A percentile compares a stretch with the other conserved stretches of the same genome.
phyloP scores from a whole-genome alignment of 1,140 invertebrate species.

The Brachionus plicatilis region DNA sequence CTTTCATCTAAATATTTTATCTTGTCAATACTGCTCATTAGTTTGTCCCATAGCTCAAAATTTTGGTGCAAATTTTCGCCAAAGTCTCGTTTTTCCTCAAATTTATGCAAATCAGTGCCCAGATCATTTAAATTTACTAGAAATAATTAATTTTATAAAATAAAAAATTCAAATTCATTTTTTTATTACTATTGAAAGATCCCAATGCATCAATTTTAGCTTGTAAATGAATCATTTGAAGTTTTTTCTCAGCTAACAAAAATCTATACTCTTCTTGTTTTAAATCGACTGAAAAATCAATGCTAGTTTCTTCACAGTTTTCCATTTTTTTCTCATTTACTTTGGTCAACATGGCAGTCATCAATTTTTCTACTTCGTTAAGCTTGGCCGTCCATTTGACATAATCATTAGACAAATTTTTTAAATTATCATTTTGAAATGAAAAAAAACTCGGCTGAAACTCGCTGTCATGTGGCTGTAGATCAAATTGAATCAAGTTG shows the following conservation, averaged over 20 bases:
- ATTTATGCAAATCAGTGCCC: neutral
- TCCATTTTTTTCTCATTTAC: neutral
- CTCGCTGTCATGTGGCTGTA: constrained; percentile 10
- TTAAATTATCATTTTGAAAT: constrained; percentile 11
- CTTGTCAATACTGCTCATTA: constrained; percentile 34
- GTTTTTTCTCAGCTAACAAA: constrained; percentile 23
- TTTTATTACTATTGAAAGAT: constrained; percentile 5
- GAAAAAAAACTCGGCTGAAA: constrained; percentile 31
- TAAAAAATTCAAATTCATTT: neutral
- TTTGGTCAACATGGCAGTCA: constrained; percentile 5
- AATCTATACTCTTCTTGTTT: constrained; percentile 21
- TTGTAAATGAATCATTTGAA: constrained; percentile 27
- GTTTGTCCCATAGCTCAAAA: constrained; percentile 33
- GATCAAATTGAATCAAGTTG: constrained; percentile 32
- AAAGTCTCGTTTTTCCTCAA: neutral
- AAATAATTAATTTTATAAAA: neutral
- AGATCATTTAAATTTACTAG: constrained; percentile 20
- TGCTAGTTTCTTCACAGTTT: neutral
- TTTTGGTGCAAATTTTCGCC: constrained; percentile 21
- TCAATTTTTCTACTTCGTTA: constrained; percentile 23
- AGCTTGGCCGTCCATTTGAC: constrained; percentile 18
- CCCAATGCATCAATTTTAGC: constrained; percentile 32
- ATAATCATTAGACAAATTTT: constrained; percentile 16
- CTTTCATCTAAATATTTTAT: constrained; percentile 26
- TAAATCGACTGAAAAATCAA: neutral